A percentile compares a stretch with the other conserved stretches of the same genome.
Conservation (phyloP, 2,888 invertebrate species). For the Lasioglossum oenotherae region DNA sequence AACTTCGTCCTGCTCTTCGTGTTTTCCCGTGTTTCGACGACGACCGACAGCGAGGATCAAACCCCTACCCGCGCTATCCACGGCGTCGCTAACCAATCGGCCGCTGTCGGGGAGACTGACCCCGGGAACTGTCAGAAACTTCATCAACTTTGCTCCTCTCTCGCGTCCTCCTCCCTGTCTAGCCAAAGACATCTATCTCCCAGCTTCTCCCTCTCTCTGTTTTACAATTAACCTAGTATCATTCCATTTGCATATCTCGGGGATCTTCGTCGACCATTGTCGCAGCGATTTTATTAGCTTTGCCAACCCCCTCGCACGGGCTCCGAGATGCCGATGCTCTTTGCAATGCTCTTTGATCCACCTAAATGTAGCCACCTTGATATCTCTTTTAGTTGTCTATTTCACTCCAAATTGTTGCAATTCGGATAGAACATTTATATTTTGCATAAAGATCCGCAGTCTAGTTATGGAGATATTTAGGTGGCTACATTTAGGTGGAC, state of each 20-base stretch:
- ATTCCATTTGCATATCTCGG: conserved; percentile 4
- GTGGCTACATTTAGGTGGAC: no score
- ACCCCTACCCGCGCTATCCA: conserved; percentile 23
- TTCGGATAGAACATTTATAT: no score
- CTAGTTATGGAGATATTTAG: no score
- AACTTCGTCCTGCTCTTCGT: not conserved
- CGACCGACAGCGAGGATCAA: not conserved
- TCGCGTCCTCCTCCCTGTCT: not conserved
- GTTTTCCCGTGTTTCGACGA: conserved; percentile 24
- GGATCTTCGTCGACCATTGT: not conserved
- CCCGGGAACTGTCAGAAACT: conserved; percentile 54
- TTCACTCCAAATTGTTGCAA: no score
- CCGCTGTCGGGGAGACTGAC: conserved; percentile 54
- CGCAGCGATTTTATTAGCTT: not conserved
- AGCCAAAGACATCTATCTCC: not conserved
- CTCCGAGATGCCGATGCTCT: no score
- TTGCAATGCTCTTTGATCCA: no score
- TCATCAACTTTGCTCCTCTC: conserved; percentile 29
- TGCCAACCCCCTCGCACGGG: not conserved
- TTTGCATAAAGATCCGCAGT: no score
- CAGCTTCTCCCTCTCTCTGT: not conserved
- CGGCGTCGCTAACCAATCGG: conserved; percentile 50
- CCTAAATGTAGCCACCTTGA: no score
- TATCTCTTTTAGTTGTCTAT: no score
- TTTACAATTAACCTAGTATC: not conserved